Conservation (phyloP, 2,113 vertebrate species). For the Hippocampus abdominalis region DNA sequence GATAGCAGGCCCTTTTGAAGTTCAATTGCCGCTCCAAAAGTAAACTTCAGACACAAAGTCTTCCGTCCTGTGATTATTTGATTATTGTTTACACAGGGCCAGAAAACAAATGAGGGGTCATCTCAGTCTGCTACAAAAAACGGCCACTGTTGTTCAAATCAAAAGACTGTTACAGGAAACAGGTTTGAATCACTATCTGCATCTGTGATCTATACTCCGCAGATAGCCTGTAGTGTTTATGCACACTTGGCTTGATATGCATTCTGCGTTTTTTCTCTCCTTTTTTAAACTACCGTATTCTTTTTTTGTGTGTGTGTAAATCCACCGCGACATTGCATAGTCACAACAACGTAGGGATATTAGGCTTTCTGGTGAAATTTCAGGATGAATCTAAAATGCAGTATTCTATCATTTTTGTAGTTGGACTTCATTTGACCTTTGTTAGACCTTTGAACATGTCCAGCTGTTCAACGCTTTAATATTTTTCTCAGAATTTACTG, state of each 20-base stretch:
- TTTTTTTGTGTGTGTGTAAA: not conserved
- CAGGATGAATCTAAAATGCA: not conserved
- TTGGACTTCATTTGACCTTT: not conserved
- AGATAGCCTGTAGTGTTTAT: constrained; percentile 36
- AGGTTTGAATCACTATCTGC: constrained; percentile 46
- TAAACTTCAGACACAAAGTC: constrained; percentile 68
- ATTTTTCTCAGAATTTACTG: not conserved
- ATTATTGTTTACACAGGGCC: constrained; percentile 64
- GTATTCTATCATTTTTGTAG: not conserved
- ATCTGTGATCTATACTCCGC: constrained; percentile 38
- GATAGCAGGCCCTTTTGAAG: constrained; percentile 56
- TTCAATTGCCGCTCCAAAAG: constrained; percentile 57
- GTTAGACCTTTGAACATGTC: not conserved
- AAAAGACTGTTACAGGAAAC: constrained; percentile 51
- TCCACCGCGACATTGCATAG: not conserved
- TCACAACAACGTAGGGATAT: not conserved
- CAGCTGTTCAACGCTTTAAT: not conserved
- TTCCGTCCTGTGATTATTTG: constrained; percentile 72
- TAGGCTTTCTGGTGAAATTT: not conserved
- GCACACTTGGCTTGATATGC: constrained; percentile 14
- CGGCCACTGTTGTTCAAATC: constrained; percentile 27
- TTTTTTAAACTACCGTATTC: not conserved
- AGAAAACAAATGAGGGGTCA: constrained; percentile 62
- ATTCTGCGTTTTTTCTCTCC: not conserved
- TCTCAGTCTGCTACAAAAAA: constrained; percentile 42